Conservation (phyloP, 2,113 vertebrate genomes). For the Puntigrus tetrazona region DNA sequence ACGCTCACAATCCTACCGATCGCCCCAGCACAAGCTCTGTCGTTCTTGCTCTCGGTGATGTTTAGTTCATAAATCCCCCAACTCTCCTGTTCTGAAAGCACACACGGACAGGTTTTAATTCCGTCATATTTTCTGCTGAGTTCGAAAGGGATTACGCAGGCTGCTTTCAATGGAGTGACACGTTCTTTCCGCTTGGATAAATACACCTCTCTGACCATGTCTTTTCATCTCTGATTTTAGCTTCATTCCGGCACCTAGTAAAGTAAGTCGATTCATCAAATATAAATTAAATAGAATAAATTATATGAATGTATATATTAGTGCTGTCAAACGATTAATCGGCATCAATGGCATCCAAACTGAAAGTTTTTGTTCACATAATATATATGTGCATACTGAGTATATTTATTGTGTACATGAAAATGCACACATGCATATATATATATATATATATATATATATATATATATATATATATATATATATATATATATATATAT, state of each 20-base stretch:
- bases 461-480: too few species aligned
- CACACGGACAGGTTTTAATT: slow-evolving; percentile 17
- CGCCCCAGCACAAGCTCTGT: background rate
- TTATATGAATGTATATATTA: too few species aligned
- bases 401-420: too few species aligned
- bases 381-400: too few species aligned
- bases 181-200: background rate
- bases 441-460: too few species aligned
- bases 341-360: background rate
- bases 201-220: background rate
- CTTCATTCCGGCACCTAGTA: background rate
- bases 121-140: slow-evolving; percentile 19
- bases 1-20: background rate
- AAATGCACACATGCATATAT: too few species aligned
- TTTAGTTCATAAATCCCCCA: slow-evolving; percentile 25
- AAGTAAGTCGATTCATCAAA: too few species aligned
- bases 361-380: background rate
- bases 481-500: too few species aligned
- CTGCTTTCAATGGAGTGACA: slow-evolving; percentile 10
- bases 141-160: background rate
- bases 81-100: background rate
- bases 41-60: background rate
- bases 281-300: too few species aligned
- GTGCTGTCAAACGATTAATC: too few species aligned
- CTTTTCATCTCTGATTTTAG: slow-evolving; percentile 1